These are phyloP conservation scores for Chrysemys picta DNA, from an alignment of 2,113 vertebrate species.

Conservation along the genomic window DNA sequence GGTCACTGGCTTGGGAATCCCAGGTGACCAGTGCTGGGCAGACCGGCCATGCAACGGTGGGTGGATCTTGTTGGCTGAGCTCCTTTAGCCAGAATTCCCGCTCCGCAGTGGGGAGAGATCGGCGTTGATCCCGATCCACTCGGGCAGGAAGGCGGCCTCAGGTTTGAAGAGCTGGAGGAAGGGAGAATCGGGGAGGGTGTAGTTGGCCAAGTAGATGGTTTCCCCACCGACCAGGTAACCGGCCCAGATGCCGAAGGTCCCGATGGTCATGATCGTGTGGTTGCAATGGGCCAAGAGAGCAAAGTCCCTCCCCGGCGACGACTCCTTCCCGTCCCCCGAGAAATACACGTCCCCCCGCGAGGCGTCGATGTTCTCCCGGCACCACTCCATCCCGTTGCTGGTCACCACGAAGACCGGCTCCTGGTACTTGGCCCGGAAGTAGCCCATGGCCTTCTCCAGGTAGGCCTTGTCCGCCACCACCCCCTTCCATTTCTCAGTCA, in stretches of 20 bases:
- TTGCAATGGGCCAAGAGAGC: too few relatives aligned
- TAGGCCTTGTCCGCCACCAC: constrained; percentile 68
- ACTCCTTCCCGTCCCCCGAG: too few relatives aligned
- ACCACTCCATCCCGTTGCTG: constrained; percentile 77
- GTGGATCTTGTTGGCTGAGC: too few relatives aligned
- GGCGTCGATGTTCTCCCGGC: constrained; percentile 58
- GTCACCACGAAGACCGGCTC: constrained; percentile 70
- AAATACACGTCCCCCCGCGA: too few relatives aligned
- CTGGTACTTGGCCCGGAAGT: constrained; percentile 64
- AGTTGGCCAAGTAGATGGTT: constrained; percentile 71
- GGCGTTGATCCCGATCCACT: constrained; percentile 65
- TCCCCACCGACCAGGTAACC: constrained; percentile 71
- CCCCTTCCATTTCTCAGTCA: constrained; percentile 66
- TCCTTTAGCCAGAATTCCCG: too few relatives aligned
- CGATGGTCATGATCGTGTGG: too few relatives aligned
- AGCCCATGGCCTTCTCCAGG: constrained; percentile 69
- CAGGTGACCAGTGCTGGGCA: background rate
- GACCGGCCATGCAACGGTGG: background rate
- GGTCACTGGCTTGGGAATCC: background rate
- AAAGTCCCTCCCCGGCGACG: too few relatives aligned
- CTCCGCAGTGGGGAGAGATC: background rate
- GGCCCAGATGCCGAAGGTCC: constrained; percentile 71
- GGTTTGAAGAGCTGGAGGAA: constrained; percentile 69
- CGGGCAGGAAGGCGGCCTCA: constrained; percentile 26
- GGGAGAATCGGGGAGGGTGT: constrained; percentile 59